Evolutionary conservation across 2,797 vertebrate species (phyloP).

Genomic region (Hafferia zeledoni): DNA sequence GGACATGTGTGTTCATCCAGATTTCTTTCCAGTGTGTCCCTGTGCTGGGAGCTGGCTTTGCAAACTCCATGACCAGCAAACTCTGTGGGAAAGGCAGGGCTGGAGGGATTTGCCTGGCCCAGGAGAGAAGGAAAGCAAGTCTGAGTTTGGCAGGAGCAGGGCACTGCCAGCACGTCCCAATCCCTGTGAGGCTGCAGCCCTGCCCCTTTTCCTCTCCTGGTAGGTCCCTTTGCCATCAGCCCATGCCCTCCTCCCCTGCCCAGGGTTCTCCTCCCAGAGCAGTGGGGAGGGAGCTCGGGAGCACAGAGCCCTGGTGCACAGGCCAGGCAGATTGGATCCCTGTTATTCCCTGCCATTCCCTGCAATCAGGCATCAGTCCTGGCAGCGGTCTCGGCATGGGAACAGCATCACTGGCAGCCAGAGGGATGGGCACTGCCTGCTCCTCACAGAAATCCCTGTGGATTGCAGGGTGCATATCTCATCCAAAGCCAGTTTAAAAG

Average conservation of each 20-base stretch:
- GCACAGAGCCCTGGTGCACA: not conserved
- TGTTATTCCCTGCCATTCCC: not conserved
- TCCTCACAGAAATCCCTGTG: not conserved
- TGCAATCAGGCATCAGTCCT: not conserved
- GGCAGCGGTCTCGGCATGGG: not conserved
- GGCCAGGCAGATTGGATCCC: not conserved
- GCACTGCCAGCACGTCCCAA: not conserved
- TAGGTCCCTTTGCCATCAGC: not conserved
- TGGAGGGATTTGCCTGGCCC: not conserved
- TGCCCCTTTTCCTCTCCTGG: not conserved
- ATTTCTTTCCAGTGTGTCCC: accelerated
- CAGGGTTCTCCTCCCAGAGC: not conserved
- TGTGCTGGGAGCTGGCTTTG: not conserved
- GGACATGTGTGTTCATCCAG: not conserved
- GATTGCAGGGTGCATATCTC: not conserved
- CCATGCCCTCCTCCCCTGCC: not conserved
- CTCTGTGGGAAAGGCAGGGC: not conserved
- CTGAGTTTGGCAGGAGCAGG: not conserved
- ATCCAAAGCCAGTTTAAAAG: not conserved
- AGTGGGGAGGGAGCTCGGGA: not conserved
- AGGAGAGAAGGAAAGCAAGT: not conserved
- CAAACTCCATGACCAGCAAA: not conserved
- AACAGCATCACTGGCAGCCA: accelerated
- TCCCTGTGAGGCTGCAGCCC: accelerated
- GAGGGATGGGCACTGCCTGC: not conserved